Percentiles rank a stretch among this genome's conserved stretches.
Conservation (phyloP, 2,888 invertebrate species). For the Morpho achilles region DNA sequence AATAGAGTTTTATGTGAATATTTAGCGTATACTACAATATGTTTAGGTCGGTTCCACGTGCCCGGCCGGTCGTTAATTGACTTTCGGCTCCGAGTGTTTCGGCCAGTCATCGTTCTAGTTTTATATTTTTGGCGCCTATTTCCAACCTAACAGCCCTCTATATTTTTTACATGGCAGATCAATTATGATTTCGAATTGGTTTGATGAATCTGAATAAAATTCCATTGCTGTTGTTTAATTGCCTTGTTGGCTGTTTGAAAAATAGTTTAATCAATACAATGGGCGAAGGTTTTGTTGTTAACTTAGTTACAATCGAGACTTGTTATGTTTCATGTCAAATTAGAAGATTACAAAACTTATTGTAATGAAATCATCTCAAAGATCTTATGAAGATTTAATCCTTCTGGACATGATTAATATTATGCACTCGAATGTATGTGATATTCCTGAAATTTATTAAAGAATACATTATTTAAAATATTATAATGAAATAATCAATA, state of each 20-base stretch:
- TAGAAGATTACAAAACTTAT: slow-evolving; percentile 15
- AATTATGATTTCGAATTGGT: slow-evolving; percentile 77
- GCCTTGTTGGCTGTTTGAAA: slow-evolving; percentile 70
- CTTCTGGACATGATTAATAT: too few relatives aligned
- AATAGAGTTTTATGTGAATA: slow-evolving; percentile 27
- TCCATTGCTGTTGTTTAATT: slow-evolving; percentile 75
- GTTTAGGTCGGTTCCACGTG: slow-evolving; percentile 57
- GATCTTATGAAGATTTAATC: not conserved
- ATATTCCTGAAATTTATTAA: too few relatives aligned
- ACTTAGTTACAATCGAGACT: slow-evolving; percentile 35
- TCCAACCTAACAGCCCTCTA: slow-evolving; percentile 70
- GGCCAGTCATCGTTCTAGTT: slow-evolving; percentile 75
- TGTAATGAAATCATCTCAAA: slow-evolving; percentile 13
- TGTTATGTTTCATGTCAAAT: slow-evolving; percentile 27
- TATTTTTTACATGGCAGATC: slow-evolving; percentile 75
- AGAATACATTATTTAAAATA: too few relatives aligned
- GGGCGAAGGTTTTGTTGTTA: slow-evolving; percentile 43
- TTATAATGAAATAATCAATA: too few relatives aligned
- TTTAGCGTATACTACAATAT: slow-evolving; percentile 39
- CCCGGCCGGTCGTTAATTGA: slow-evolving; percentile 66
- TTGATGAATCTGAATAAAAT: slow-evolving; percentile 78
- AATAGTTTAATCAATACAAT: slow-evolving; percentile 63
- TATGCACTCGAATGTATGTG: too few relatives aligned
- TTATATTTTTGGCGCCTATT: slow-evolving; percentile 75
- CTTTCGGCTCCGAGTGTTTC: slow-evolving; percentile 67